A percentile compares a stretch with the other conserved stretches of the same genome.
Evolutionary conservation across 2,797 vertebrate species (phyloP).

Genomic region (Centroberyx gerrardi): DNA sequence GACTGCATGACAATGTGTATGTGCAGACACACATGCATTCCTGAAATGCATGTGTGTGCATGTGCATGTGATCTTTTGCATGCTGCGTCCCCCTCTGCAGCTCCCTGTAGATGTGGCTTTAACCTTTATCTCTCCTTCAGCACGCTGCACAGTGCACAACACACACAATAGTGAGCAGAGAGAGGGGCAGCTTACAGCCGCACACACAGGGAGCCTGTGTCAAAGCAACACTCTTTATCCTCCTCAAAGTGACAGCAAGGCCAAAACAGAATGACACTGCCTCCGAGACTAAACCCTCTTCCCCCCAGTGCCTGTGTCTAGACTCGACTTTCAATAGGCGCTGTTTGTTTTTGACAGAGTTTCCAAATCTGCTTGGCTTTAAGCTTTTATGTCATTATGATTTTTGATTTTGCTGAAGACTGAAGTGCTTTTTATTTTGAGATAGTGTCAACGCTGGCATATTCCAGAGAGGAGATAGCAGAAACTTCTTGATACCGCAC

Average conservation of each 20-base stretch:
- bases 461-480: not conserved
- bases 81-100: constrained; percentile 34
- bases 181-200: constrained; percentile 61
- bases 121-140: constrained; percentile 83
- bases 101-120: constrained; percentile 72
- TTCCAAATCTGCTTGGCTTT: constrained; percentile 47
- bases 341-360: constrained; percentile 33
- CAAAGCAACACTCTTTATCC: constrained; percentile 65
- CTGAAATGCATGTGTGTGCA: not conserved
- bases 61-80: constrained; percentile 15
- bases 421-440: constrained; percentile 16
- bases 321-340: constrained; percentile 1
- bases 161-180: constrained; percentile 43
- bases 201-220: constrained; percentile 26
- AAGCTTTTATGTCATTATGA: constrained; percentile 34
- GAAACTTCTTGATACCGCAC: constrained; percentile 26
- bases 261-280: constrained; percentile 50
- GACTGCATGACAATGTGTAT: not conserved
- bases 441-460: constrained; percentile 5
- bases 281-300: constrained; percentile 46
- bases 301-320: constrained; percentile 11
- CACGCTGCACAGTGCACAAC: constrained; percentile 54
- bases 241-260: constrained; percentile 59
- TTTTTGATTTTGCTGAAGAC: constrained; percentile 11
- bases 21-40: not conserved